Base-by-base conservation (phyloP, 2,797 vertebrate genomes). In the Eptatretus atami region DNA sequence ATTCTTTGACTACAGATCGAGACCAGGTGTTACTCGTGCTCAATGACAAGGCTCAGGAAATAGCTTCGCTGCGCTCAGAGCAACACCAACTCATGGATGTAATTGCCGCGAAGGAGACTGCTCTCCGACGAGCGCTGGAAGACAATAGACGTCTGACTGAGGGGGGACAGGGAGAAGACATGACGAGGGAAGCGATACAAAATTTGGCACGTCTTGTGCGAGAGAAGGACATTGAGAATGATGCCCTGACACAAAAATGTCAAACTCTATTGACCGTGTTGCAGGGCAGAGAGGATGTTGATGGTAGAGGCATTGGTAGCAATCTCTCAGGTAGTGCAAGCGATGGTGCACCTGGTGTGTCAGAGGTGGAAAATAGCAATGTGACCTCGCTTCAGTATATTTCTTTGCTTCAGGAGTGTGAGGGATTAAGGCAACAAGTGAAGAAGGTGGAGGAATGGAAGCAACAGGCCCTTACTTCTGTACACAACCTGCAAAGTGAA, bases 371-470 rank as follows among this genome's bases (percentile, higher is more conserved):
- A 44, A 44, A 44, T 44, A 44, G 31, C 31, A 44, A 44, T 44
- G 31, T 44, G 31, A 44, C 93, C 71, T 88, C 96, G 73, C 95
- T 99, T 64, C 84, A 95, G 70, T 83, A 95, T 67, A 81, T 99
- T 44, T 44, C 31, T 44, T 44, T 44, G 63, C 72, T 99, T 3
- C 84, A 87, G 66, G 92, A 99, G 66, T 76, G 90, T 1, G 83
- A 96, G 73, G 81, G 76, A 1, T 71, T 99, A 63, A 90, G 93
- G 66, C 90, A 96, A 65, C 90, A 98, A 70, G 85, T 94, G 52
- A 99, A 98, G 76, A 98, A 96, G 73, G 85, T 99, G 84, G 86
- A 95, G 25, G 92, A 99, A 69, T 99, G 92, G 92, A 99, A 99
- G 69, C 84, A 90, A 66, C 92, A 99, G 69, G 92, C 95, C 63